phyloP scores from a whole-genome alignment of 2,797 vertebrate species.

The Helicolenus hilgendorfi region DNA sequence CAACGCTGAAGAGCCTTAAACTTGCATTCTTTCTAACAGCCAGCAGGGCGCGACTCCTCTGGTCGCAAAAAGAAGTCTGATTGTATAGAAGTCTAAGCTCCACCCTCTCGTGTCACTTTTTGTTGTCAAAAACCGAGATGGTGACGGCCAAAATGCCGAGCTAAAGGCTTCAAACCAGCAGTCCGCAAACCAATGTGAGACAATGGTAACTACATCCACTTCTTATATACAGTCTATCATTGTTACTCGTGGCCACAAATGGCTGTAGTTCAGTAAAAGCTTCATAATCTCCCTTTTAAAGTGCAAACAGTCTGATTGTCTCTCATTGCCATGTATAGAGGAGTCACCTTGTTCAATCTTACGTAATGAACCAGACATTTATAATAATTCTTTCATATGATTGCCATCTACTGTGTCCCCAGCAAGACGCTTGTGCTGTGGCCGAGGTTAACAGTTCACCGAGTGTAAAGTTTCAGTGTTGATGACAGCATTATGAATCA shows the following conservation, averaged over 20 bases:
- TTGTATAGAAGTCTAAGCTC: no score
- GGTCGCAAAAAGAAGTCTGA: no score
- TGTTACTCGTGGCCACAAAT: neutral
- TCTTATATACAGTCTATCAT: neutral
- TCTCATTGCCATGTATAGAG: slow-evolving; percentile 1
- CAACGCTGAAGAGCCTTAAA: no score
- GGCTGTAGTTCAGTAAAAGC: neutral
- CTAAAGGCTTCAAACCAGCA: no score
- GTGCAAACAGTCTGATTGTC: neutral
- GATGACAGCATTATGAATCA: slow-evolving; percentile 46
- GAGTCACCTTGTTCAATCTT: slow-evolving; percentile 29
- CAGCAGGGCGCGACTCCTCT: no score
- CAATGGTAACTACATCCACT: neutral
- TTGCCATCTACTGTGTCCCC: neutral
- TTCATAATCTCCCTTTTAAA: neutral
- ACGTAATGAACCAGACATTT: slow-evolving; percentile 19
- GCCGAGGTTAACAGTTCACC: slow-evolving; percentile 56
- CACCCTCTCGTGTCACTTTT: neutral
- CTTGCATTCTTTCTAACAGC: no score
- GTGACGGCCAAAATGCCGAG: no score
- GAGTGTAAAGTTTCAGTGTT: slow-evolving; percentile 47
- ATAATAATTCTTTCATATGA: slow-evolving; percentile 4
- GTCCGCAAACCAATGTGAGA: no score
- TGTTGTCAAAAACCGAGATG: neutral
- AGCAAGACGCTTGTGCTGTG: neutral